These are phyloP conservation scores for Nasonovia ribisnigri DNA, from an alignment of 2,888 invertebrate species.

Conservation along the genomic window DNA sequence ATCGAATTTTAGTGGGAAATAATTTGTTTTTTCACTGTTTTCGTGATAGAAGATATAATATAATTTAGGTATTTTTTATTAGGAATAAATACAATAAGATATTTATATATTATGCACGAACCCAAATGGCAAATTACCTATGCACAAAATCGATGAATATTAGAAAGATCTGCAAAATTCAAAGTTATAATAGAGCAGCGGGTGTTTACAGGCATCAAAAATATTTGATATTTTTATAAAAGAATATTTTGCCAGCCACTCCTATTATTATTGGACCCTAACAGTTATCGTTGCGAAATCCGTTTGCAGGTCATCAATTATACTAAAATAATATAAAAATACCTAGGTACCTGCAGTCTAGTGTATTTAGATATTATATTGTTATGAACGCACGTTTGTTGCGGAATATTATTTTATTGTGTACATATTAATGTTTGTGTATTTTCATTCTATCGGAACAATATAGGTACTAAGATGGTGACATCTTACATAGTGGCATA, in stretches of 20 bases:
- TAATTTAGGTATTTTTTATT: background rate
- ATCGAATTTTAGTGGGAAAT: background rate
- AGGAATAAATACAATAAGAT: background rate
- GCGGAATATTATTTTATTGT: conserved; percentile 26
- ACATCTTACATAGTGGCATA: background rate
- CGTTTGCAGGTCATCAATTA: conserved; percentile 10
- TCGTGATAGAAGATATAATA: background rate
- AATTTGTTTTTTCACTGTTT: background rate
- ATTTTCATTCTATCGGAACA: conserved; percentile 8
- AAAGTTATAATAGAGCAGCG: conserved; percentile 11
- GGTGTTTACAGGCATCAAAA: background rate
- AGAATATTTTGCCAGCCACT: background rate
- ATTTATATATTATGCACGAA: background rate
- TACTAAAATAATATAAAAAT: conserved; percentile 22
- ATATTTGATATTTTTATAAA: conserved; percentile 14
- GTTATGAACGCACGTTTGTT: background rate
- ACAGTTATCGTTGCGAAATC: conserved; percentile 27
- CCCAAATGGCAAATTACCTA: background rate
- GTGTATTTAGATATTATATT: background rate
- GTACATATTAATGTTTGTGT: background rate
- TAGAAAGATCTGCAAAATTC: background rate
- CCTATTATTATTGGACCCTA: background rate
- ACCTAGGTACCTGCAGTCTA: background rate
- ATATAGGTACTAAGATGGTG: background rate
- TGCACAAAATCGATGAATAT: background rate